Evolutionary conservation across 2,113 vertebrate genomes (phyloP).

Genomic region (Hassar affinis): DNA sequence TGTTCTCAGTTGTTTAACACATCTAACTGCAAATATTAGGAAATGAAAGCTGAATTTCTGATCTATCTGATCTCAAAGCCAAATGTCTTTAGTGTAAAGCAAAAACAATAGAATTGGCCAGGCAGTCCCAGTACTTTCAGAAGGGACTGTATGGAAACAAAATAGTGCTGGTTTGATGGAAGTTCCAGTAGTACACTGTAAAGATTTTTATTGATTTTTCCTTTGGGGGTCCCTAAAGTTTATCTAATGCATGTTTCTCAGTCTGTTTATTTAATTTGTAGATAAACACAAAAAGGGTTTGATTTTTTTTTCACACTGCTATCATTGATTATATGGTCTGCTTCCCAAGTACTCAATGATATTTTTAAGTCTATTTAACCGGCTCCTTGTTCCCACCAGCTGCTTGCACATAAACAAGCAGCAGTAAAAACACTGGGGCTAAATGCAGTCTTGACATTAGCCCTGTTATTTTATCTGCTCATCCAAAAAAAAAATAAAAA

Average conservation of each 20-base stretch:
- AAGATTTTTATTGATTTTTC: background rate
- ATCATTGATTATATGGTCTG: background rate
- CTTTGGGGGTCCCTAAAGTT: background rate
- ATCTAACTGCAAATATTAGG: too few species aligned
- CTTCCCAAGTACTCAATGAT: conserved; percentile 10
- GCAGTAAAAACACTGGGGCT: conserved; percentile 69
- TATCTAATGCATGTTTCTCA: background rate
- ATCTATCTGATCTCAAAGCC: background rate
- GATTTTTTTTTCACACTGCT: background rate
- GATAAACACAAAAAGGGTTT: background rate
- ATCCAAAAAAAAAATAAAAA: conserved; percentile 65
- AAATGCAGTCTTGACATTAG: conserved; percentile 74
- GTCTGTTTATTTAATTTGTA: background rate
- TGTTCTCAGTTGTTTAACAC: background rate
- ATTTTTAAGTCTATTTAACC: background rate
- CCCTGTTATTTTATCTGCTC: conserved; percentile 75
- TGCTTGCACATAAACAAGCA: conserved; percentile 66
- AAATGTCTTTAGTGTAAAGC: conserved; percentile 1
- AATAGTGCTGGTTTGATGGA: background rate
- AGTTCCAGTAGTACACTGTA: background rate
- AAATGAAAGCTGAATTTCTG: background rate
- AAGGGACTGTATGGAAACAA: conserved; percentile 12
- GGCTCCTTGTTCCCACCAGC: conserved; percentile 70
- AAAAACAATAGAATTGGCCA: background rate
- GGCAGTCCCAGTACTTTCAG: background rate